Evolutionary conservation across 2,888 invertebrate genomes (phyloP), one percentile per base, ranked within the genome.

Genomic region (Prosopocoilus inquinatus): DNA sequence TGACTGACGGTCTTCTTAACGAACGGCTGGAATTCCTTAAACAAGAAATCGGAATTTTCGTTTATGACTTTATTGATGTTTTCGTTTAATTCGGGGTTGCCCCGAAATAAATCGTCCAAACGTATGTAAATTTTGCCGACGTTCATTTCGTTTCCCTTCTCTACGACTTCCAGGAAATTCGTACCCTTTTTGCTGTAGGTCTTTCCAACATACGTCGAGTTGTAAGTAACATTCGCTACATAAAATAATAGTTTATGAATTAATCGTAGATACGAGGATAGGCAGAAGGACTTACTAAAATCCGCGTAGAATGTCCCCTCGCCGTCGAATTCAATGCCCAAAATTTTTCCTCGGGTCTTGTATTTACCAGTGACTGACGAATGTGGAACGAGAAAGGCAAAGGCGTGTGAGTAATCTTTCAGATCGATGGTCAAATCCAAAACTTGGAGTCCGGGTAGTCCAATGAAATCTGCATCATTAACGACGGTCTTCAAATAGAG

Each of bases 11-110:
- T 64, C 36, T 67, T 61, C 48, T 65, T 59, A 28, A 77, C 59
- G 9, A 75, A 67, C n/a, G 77, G 76, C 53, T 70, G 72, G 15
- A 78, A 53, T 56, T 77, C 77, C 41, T 70, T 64, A 51, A 73
- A 71, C 4, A 78, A 61, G 16, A 66, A 66, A 38, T 75, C 67
- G 34, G 73, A 68, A 57, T 78, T 78, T 41, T 75, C 74, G 53
- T 71, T 74, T 49, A 78, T 72, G 2, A 74, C 68, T 43, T 64
- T 64, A 57, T 77, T 77, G 12, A 75, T 72, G 4, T 70, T 59
- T 34, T 64, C 61, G 16, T 66, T 67, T 7, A 72, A 38, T 39
- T 64, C 62, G 48, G 66, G 61, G 55, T 70, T 70, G 1, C 64
- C 67, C 13, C 63, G 63, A 47, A 72, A 69, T 3, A 72, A 53